Percentiles rank a stretch among this genome's conserved stretches.
Conservation (phyloP, 2,888 invertebrate genomes). For the Hipparchia semele region DNA sequence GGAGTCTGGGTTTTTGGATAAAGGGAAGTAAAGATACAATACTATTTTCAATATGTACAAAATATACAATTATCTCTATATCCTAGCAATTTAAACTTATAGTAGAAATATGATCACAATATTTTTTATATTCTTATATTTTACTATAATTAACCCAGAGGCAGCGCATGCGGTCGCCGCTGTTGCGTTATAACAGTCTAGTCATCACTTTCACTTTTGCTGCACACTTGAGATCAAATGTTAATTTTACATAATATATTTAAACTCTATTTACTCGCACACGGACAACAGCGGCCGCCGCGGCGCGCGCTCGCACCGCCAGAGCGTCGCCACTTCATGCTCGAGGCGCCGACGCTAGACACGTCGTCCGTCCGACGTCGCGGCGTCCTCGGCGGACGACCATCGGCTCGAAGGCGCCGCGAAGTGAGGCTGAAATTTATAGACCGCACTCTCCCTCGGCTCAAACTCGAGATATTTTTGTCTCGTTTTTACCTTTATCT, state of each 20-base stretch:
- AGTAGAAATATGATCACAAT: conserved; percentile 83
- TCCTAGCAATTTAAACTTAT: conserved; percentile 77
- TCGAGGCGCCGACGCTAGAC: background rate
- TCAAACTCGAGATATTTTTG: too few species aligned
- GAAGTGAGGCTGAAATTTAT: conserved; percentile 42
- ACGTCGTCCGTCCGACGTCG: too few species aligned
- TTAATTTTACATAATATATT: conserved; percentile 72
- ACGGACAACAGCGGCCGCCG: conserved; percentile 67
- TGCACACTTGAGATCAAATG: conserved; percentile 83
- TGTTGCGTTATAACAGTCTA: conserved; percentile 68
- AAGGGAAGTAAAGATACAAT: conserved; percentile 83
- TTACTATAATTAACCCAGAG: conserved; percentile 60
- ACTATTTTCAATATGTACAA: conserved; percentile 84
- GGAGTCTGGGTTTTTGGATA: conserved; percentile 82
- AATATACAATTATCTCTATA: conserved; percentile 81
- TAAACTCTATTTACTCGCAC: conserved; percentile 77
- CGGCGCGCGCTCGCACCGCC: conserved; percentile 43
- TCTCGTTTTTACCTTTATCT: too few species aligned
- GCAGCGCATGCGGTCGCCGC: conserved; percentile 58
- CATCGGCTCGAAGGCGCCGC: conserved; percentile 42
- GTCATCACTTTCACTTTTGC: conserved; percentile 76
- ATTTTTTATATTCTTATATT: conserved; percentile 78
- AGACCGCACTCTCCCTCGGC: too few species aligned
- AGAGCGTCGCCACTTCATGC: conserved; percentile 18
- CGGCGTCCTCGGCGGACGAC: too few species aligned